Conservation (phyloP, 1,140 invertebrate genomes). For the Phthorimaea operculella region DNA sequence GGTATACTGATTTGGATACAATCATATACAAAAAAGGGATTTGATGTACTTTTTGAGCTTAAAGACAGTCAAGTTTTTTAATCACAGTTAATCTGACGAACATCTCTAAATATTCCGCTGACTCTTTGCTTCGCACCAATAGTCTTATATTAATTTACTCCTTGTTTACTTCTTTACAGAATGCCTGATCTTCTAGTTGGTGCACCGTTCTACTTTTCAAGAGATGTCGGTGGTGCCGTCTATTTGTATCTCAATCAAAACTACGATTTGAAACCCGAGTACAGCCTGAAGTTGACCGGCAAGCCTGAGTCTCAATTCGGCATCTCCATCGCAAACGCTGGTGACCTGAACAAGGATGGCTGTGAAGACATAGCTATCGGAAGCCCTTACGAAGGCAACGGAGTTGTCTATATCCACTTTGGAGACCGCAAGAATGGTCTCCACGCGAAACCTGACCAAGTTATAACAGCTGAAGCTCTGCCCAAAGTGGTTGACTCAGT, state of each 20-base stretch:
- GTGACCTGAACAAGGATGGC: conserved; percentile 92
- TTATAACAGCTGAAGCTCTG: conserved; percentile 59
- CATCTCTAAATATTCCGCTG: too few relatives aligned
- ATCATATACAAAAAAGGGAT: too few relatives aligned
- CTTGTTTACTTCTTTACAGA: conserved; percentile 60
- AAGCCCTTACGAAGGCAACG: conserved; percentile 88
- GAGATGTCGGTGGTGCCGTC: conserved; percentile 86
- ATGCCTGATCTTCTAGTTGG: conserved; percentile 88
- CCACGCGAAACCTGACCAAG: conserved; percentile 78
- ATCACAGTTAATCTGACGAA: too few relatives aligned
- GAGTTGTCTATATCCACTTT: conserved; percentile 89
- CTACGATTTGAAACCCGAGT: conserved; percentile 55
- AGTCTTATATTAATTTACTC: too few relatives aligned
- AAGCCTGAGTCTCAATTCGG: conserved; percentile 86
- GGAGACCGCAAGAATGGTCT: conserved; percentile 80
- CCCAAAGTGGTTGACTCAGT: conserved; percentile 29
- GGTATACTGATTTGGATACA: too few relatives aligned
- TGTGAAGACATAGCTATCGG: conserved; percentile 92
- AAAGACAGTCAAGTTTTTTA: too few relatives aligned
- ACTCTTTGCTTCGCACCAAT: too few relatives aligned
- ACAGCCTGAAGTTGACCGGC: conserved; percentile 76
- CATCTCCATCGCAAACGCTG: conserved; percentile 84
- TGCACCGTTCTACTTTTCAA: conserved; percentile 91
- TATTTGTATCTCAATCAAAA: conserved; percentile 85
- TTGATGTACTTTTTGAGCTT: too few relatives aligned